Evolutionary conservation across 2,888 invertebrate species (phyloP).

Genomic region (Siphonodentalium dalli): DNA sequence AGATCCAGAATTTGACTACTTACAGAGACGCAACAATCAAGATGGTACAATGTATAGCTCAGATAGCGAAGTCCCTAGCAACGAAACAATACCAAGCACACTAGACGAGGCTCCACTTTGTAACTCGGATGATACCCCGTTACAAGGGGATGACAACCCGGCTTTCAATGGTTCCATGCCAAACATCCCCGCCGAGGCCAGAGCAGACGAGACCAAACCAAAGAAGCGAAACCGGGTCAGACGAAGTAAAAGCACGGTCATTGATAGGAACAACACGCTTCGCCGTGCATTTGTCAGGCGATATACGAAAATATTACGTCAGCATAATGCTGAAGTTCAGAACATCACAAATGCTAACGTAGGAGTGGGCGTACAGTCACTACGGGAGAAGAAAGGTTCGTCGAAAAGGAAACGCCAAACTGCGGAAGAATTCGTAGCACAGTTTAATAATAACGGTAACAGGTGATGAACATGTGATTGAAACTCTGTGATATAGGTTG

Average conservation of each 20-base stretch:
- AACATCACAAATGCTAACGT: too few relatives aligned
- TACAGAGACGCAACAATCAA: too few relatives aligned
- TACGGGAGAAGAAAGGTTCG: too few relatives aligned
- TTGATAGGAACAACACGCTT: conserved; percentile 47
- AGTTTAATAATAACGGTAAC: too few relatives aligned
- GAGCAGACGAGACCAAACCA: neutral
- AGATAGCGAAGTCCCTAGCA: conserved; percentile 22
- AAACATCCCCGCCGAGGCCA: conserved; percentile 5
- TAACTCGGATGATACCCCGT: too few relatives aligned
- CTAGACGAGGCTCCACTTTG: conserved; percentile 25
- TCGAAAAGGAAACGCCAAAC: too few relatives aligned
- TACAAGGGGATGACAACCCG: conserved; percentile 33
- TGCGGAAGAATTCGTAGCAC: too few relatives aligned
- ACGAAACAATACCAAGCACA: conserved; percentile 6
- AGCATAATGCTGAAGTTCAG: conserved; percentile 34
- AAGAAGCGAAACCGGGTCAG: conserved; percentile 12
- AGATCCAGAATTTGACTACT: conserved; percentile 35
- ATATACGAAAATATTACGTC: conserved; percentile 39
- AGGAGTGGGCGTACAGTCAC: too few relatives aligned
- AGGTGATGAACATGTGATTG: too few relatives aligned
- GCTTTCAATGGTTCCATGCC: conserved; percentile 27
- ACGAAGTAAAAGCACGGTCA: conserved; percentile 28
- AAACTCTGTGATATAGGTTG: too few relatives aligned
- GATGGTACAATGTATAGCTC: conserved; percentile 31
- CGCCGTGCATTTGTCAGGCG: conserved; percentile 51